Base-by-base conservation (phyloP, 1,140 invertebrate genomes). In the Aphaenogaster ashmeadi region DNA sequence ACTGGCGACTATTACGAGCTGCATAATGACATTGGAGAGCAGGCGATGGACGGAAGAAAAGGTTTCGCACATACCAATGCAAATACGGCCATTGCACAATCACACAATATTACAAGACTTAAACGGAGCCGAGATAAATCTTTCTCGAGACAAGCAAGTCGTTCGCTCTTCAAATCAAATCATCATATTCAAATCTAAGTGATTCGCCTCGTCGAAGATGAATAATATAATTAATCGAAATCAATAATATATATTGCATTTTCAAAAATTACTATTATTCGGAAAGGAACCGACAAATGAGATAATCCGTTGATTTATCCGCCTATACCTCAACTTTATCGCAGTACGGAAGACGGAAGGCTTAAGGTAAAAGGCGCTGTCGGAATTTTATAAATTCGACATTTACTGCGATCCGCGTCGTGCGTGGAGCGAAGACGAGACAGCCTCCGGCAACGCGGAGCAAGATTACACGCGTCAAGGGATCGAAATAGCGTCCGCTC, bases 21-120 rank as follows among this genome's bases (percentile, higher is more conserved):
- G 36, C 62, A 41, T 54, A 80, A 41, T 52, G 47, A 80, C 33
- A 69, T 69, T 38, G 47, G 47, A 56, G 47, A 36, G n/a, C 15
- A 41, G 36, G 36, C 41, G 47, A 50, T 60, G 62, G 21, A 80
- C 15, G 47, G 15, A 69, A 69, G 6, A 66, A 27, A 66, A 3
- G 9, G 47, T 80, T 41, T 80, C 15, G 36, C 62, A 47, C 62
- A 69, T 80, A 18, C 78, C 78, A 33, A 80, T 80, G 78, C 62
- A 71, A 81, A 81, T 71, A 71, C 52, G 21, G 21, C 6, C 2
- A 18, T 81, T 71, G 21, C 52, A 21, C 79, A n/a, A n/a, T n/a
- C n/a, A n/a, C n/a, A n/a, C n/a, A 81, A 71, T 38, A 38, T 56
- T 15, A 58, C 9, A 13, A 27, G 47, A 41, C 47, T 52, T 56